A percentile compares a stretch with the other conserved stretches of the same genome.
phyloP scores from a whole-genome alignment of 2,888 invertebrate genomes.

The Parnassius apollo region DNA sequence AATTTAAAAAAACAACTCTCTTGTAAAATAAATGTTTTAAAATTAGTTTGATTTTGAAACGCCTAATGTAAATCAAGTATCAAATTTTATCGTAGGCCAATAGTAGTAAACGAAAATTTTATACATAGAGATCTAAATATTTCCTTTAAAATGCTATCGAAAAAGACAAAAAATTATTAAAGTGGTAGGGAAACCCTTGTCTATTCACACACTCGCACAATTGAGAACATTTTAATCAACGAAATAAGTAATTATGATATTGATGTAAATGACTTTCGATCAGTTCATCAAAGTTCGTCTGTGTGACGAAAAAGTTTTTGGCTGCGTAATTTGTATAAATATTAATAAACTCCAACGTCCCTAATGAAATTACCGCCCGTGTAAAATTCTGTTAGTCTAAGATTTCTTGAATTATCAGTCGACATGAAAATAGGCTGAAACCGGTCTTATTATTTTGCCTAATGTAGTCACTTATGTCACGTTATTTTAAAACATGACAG shows the following conservation, averaged over 20 bases:
- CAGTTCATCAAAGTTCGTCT: neutral
- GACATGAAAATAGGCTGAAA: conserved; percentile 64
- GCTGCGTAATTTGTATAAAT: conserved; percentile 71
- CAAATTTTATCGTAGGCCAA: neutral
- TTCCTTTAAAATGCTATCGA: neutral
- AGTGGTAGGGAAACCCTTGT: neutral
- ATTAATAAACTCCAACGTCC: conserved; percentile 76
- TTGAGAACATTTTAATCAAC: neutral
- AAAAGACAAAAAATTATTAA: neutral
- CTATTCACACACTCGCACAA: neutral
- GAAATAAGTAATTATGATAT: neutral
- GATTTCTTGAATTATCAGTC: conserved; percentile 78
- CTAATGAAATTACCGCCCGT: conserved; percentile 77
- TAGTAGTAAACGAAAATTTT: neutral
- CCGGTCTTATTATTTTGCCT: conserved; percentile 30
- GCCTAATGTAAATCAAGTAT: neutral
- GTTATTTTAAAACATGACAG: too few relatives aligned
- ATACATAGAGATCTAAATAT: too few relatives aligned
- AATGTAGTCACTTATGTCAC: too few relatives aligned
- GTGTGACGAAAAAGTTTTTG: conserved; percentile 46
- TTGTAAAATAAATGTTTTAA: neutral
- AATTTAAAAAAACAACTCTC: neutral
- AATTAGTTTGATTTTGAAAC: neutral
- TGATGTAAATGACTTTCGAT: neutral
- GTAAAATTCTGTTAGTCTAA: conserved; percentile 74